A percentile compares a stretch with the other conserved stretches of the same genome.
These are phyloP conservation scores for Habrosyne pyritoides DNA, from an alignment of 2,888 invertebrate genomes.

Conservation along the genomic window DNA sequence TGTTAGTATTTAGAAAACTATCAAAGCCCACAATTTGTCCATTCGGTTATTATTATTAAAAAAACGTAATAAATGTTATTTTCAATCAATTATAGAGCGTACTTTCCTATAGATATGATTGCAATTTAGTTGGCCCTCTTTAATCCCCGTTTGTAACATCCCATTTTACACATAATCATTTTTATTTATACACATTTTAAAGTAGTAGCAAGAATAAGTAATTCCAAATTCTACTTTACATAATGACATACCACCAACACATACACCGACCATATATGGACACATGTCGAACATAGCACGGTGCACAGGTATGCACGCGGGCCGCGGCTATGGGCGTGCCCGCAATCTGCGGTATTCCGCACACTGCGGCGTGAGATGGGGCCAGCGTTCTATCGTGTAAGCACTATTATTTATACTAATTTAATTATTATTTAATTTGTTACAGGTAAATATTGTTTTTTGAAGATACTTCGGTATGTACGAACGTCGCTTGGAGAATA, in stretches of 20 bases:
- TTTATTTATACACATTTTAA: no score
- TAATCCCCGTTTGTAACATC: no score
- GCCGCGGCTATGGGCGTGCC: conserved; percentile 6
- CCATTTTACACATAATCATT: no score
- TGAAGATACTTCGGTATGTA: neutral
- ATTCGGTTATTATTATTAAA: no score
- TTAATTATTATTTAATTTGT: neutral
- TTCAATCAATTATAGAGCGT: no score
- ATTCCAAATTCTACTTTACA: neutral
- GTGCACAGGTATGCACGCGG: conserved; percentile 5
- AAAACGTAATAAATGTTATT: no score
- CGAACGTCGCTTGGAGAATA: neutral
- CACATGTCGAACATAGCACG: neutral
- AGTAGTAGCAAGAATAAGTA: neutral
- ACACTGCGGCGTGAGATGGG: neutral
- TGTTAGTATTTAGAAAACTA: no score
- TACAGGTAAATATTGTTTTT: neutral
- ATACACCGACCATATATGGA: neutral
- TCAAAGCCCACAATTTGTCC: no score
- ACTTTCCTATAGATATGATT: no score
- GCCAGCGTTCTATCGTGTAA: neutral
- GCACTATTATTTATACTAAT: neutral
- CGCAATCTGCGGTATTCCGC: conserved; percentile 18
- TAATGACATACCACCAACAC: neutral
- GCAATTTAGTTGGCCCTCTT: no score